Evolutionary conservation across 1,140 invertebrate species (phyloP), one percentile per base, ranked within the genome.

Genomic region (Pseudomyrmex pallidus): DNA sequence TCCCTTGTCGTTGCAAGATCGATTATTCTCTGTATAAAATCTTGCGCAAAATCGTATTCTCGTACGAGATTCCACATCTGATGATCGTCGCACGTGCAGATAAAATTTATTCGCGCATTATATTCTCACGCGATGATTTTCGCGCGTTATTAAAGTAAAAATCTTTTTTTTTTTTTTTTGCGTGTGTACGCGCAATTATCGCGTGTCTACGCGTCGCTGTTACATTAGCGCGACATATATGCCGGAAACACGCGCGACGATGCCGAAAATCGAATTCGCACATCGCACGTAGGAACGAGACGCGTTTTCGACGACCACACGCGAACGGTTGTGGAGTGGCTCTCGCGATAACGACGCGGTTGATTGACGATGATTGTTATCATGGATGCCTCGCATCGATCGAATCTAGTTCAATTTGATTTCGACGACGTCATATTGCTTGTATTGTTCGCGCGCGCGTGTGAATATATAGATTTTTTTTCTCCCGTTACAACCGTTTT

Each of bases 341-440:
- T 85, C 67, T 77, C 66, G 20, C 59, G 84, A 63, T 63, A 82
- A 68, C 74, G 63, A 68, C 82, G 68, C 50, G 77, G 66, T 74
- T 85, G 76, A 85, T 73, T 66, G 73, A 67, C 63, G 52, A 76
- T 70, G 57, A 72, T 74, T 67, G 76, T 85, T 80, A 74, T 82
- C 67, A 15, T 48, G 63, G n/a, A 63, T 62, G 56, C 17, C 25
- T n/a, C 72, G 15, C 67, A 78, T 82, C 56, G 83, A 82, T 82
- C 76, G 48, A 80, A 62, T 67, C 56, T 59, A 73, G 25, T 62
- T 62, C 25, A 57, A 74, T 56, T 62, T 61, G 74, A 85, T 74
- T 83, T 78, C 68, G 52, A 76, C 62, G 73, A 59, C 52, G 59
- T 57, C n/a, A 25, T 46, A 13, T 80, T 50, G 12, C 22, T 35